phyloP scores from a whole-genome alignment of 2,888 invertebrate species.

The Alloscopus bannaensis region DNA sequence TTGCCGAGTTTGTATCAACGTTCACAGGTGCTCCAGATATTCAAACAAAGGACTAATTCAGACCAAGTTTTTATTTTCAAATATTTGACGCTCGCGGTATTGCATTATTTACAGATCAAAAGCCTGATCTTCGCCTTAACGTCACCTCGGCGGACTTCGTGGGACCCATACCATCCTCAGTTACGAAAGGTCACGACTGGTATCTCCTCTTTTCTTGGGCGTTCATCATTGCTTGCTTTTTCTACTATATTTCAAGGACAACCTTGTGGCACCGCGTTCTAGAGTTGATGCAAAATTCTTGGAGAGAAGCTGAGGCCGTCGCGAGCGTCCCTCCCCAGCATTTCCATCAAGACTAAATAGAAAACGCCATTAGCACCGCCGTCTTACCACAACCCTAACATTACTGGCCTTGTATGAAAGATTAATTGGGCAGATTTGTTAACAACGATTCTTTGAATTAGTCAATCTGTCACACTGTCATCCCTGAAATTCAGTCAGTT shows the following conservation, averaged over 20 bases:
- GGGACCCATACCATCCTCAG: constrained; percentile 88
- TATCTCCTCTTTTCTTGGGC: constrained; percentile 89
- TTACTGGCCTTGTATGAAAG: too few species aligned
- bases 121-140: constrained; percentile 80
- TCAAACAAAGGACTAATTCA: not conserved
- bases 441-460: not conserved
- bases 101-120: constrained; percentile 78
- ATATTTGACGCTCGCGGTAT: constrained; percentile 22
- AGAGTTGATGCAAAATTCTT: constrained; percentile 89
- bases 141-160: constrained; percentile 86
- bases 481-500: too few species aligned
- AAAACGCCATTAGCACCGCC: too few species aligned
- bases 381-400: too few species aligned
- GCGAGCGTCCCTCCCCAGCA: constrained; percentile 75
- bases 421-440: too few species aligned
- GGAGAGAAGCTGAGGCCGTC: constrained; percentile 86
- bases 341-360: constrained; percentile 54
- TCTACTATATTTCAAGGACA: constrained; percentile 87
- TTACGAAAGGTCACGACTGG: constrained; percentile 86
- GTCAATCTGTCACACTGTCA: too few species aligned
- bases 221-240: constrained; percentile 85
- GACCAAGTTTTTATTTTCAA: constrained; percentile 12
- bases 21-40: constrained; percentile 81
- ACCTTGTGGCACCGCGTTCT: constrained; percentile 86
- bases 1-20: constrained; percentile 85